Percentiles rank a stretch among this genome's conserved stretches.
Conservation (phyloP, 2,797 vertebrate genomes). For the Thalassophryne amazonica region DNA sequence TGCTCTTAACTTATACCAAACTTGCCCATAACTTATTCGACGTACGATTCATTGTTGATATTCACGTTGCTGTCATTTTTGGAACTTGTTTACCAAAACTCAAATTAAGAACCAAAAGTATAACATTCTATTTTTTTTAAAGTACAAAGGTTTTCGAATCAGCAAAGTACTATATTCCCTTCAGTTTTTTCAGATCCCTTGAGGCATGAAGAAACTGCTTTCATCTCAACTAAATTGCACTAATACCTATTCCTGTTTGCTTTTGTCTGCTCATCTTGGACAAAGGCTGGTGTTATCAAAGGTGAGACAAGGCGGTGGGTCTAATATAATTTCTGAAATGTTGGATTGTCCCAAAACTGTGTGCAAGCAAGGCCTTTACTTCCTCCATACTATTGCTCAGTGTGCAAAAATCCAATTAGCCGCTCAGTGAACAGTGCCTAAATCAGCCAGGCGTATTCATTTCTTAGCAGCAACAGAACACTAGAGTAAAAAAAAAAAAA, state of each 20-base stretch:
- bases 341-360: slow-evolving; percentile 79
- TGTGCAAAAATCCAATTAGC: slow-evolving; percentile 96
- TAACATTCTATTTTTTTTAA: too few species aligned
- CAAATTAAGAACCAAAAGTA: too few species aligned
- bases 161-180: too few species aligned
- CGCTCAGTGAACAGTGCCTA: slow-evolving; percentile 74
- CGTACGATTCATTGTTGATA: too few species aligned
- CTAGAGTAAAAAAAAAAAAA: too few species aligned
- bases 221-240: neutral
- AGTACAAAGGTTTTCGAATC: neutral
- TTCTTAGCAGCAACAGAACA: slow-evolving; percentile 66
- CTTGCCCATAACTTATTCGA: too few species aligned
- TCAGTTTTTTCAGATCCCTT: too few species aligned
- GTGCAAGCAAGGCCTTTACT: slow-evolving; percentile 66
- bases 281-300: slow-evolving; percentile 52
- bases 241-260: slow-evolving; percentile 1
- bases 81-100: too few species aligned
- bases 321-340: slow-evolving; percentile 82
- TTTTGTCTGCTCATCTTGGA: neutral
- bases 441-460: slow-evolving; percentile 84
- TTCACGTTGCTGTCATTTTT: too few species aligned
- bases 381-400: slow-evolving; percentile 75
- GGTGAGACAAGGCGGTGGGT: slow-evolving; percentile 52
- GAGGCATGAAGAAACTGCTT: neutral
- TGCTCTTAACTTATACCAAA: too few species aligned